Evolutionary conservation across 2,113 vertebrate species (phyloP), one percentile per base, ranked within the genome.

Genomic region (Pipa parva): DNA sequence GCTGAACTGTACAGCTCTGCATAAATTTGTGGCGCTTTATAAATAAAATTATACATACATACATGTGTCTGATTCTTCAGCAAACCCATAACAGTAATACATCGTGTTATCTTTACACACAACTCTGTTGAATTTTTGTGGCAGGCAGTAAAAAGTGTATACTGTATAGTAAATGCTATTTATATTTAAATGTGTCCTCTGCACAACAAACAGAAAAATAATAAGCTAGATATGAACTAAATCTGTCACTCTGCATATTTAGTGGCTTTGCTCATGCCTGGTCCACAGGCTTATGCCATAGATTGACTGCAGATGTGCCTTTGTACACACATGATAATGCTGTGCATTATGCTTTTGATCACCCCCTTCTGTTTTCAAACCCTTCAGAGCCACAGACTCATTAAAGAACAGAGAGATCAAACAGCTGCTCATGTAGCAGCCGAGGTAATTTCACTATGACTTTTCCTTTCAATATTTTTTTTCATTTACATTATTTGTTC

Each of bases 281-380:
- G 20, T 18, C 26, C 37, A 55, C 31, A 28, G 26, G 33, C 51
- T 65, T 17, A 56, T 65, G 37, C 18, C 29, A 26, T 25, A 65
- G 28, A 65, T 24, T 65, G 51, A 64, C 36, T 65, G 36, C 51
- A 65, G 51, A 65, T 65, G 52, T 29, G 52, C 63, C 51, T 56
- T 56, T 56, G 20, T 33, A 29, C 36, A 56, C 51, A 45, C 46
- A 56, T 65, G 36, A 65, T 65, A 65, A 65, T 65, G 51, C 51
- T 36, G 56, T 46, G 51, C 27, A 65, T 65, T 65, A 65, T 65
- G 51, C 63, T 65, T 65, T 65, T 65, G 63, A 65, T 65, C 50
- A 65, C 25, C 26, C n/a, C 51, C 63, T 45, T 65, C 63, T 65
- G 63, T 65, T 51, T 52, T 65, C 37, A 65, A 65, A 65, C 42